Evolutionary conservation across 2,113 vertebrate genomes (phyloP).

Genomic region (Rhinopomastus cyanomelas): DNA sequence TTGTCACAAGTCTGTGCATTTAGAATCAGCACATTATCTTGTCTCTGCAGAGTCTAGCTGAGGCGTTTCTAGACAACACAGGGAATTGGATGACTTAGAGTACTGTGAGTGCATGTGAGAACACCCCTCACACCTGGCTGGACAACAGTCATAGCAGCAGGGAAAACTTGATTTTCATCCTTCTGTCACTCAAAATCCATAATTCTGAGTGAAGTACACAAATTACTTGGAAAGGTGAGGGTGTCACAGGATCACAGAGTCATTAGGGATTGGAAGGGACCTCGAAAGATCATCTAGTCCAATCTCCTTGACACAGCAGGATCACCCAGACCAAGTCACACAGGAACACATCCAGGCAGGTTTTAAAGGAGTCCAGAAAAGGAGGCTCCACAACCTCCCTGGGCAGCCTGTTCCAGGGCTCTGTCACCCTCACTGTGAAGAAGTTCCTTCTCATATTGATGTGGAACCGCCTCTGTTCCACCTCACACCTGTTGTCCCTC

Average conservation of each 20-base stretch:
- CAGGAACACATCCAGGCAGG: too few relatives aligned
- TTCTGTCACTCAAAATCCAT: neutral
- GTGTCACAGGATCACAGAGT: neutral
- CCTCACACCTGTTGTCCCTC: too few relatives aligned
- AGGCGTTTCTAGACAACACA: neutral
- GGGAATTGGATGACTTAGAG: neutral
- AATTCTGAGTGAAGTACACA: neutral
- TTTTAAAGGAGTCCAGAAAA: too few relatives aligned
- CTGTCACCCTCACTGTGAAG: too few relatives aligned
- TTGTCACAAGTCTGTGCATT: neutral
- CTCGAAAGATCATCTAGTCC: too few relatives aligned
- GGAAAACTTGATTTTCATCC: neutral
- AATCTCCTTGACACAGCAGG: too few relatives aligned
- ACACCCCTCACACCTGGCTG: neutral
- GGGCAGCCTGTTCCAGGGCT: too few relatives aligned
- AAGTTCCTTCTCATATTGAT: too few relatives aligned
- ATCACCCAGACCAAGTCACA: too few relatives aligned
- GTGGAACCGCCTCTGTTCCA: too few relatives aligned
- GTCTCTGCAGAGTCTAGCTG: neutral
- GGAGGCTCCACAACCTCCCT: too few relatives aligned
- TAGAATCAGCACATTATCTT: neutral
- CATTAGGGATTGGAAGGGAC: too few relatives aligned
- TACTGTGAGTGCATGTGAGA: neutral
- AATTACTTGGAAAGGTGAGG: neutral
- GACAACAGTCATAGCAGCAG: neutral